These are phyloP conservation scores for Poecilia wingei DNA, from an alignment of 2,797 vertebrate genomes.

Conservation along the genomic window DNA sequence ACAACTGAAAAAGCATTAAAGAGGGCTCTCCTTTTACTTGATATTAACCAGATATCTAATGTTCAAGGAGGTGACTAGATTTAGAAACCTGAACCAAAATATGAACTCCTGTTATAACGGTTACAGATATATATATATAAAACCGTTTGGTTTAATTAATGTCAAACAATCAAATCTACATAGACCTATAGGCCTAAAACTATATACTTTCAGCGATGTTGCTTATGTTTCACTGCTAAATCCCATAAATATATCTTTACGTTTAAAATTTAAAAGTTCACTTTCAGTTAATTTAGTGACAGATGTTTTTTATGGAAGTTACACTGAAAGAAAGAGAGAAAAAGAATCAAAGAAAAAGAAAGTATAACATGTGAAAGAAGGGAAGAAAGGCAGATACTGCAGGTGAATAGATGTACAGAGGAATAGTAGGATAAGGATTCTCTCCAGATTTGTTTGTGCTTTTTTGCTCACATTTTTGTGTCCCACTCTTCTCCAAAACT, in stretches of 20 bases:
- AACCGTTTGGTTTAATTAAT: neutral
- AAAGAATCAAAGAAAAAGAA: neutral
- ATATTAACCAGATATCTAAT: neutral
- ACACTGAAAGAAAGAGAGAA: neutral
- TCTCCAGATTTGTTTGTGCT: neutral
- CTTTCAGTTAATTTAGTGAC: too few relatives aligned
- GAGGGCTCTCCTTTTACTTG: constrained; percentile 26
- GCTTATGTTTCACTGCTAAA: neutral
- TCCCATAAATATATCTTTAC: neutral
- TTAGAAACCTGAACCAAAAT: constrained; percentile 1
- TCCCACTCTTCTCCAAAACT: neutral
- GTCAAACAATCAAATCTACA: neutral
- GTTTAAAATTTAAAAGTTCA: neutral
- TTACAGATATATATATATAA: neutral
- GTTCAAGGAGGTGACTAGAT: neutral
- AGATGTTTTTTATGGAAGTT: too few relatives aligned
- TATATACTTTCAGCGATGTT: neutral
- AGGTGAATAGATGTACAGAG: neutral
- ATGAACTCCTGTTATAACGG: neutral
- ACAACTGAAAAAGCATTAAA: constrained; percentile 60
- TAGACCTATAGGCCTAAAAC: neutral
- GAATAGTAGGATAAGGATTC: neutral
- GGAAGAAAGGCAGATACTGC: neutral
- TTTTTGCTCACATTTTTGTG: neutral
- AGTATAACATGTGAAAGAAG: neutral